phyloP scores from a whole-genome alignment of 1,140 invertebrate genomes.

The Formica exsecta region DNA sequence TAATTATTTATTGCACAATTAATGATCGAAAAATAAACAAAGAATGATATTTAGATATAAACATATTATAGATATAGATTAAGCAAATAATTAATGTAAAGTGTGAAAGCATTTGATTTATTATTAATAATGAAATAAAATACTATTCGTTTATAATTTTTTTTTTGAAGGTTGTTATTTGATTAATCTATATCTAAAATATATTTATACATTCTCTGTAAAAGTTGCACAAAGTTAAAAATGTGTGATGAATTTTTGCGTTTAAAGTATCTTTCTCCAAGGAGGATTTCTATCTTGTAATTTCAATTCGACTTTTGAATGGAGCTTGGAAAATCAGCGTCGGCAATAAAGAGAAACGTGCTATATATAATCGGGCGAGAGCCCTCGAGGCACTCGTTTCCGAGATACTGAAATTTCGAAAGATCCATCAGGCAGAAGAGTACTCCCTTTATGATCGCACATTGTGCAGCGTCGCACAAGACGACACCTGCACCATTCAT shows the following conservation, averaged over 20 bases:
- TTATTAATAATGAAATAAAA: too few relatives aligned
- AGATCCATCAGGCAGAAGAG: slow-evolving; percentile 62
- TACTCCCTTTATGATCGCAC: slow-evolving; percentile 62
- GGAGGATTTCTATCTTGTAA: neutral
- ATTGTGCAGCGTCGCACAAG: slow-evolving; percentile 54
- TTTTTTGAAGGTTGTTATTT: too few relatives aligned
- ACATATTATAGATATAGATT: too few relatives aligned
- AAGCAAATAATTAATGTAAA: too few relatives aligned
- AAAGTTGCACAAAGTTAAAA: neutral
- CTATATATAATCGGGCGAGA: slow-evolving; percentile 6
- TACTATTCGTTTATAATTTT: too few relatives aligned
- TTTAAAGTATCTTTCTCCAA: neutral
- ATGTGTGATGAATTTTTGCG: neutral
- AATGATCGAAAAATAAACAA: too few relatives aligned
- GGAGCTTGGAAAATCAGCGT: slow-evolving; percentile 48
- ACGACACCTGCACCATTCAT: slow-evolving; percentile 62
- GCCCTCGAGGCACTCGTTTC: slow-evolving; percentile 57
- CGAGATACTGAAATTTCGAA: slow-evolving; percentile 59
- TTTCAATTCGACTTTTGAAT: slow-evolving; percentile 29
- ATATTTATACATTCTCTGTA: too few relatives aligned
- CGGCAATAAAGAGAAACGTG: slow-evolving; percentile 47
- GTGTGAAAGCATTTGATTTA: too few relatives aligned
- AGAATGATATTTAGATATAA: too few relatives aligned
- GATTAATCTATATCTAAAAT: too few relatives aligned
- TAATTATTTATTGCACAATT: neutral